Evolutionary conservation across 2,888 invertebrate genomes (phyloP), one percentile per base, ranked within the genome.

Genomic region (Sympetrum striolatum): DNA sequence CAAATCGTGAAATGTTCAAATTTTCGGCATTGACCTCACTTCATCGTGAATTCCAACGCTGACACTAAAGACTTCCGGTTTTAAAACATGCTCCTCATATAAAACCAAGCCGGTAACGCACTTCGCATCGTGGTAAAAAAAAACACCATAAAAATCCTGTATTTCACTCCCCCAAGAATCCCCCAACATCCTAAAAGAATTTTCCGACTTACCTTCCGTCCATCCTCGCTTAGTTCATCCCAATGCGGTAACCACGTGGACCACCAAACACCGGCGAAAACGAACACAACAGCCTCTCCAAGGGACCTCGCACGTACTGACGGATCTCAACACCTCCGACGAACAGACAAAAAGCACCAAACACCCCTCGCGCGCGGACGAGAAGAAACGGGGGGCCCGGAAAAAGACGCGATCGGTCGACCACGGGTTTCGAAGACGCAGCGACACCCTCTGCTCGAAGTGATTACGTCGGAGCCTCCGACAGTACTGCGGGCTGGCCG

Each of bases 191-290:
- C 0, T 25, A 58, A 58, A 31, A 35, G 39, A 0, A 82, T 15
- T n/a, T 25, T 15, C 31, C 53, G 15, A 31, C 58, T 58, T 82
- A 82, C 82, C 82, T 82, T 31, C 31, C 31, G 35, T 48, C 58
- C 82, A 82, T 82, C 31, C 58, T 58, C 53, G 10, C 44, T 82
- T 53, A 82, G 58, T 31, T 82, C 82, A 82, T 82, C 31, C 82
- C 82, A 82, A 82, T 18, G 35, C 82, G 31, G 82, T 35, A 44
- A 82, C 58, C 82, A 82, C 82, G 82, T 82, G 82, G 82, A 82
- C 35, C 14, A 60, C n/a, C 60, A 60, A 60, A 60, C 60, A 60
- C 58, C 5, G 22, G 58, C 58, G 58, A 60, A 22, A 60, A 60
- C 12, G 15, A 82, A 53, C 82, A 53, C 82, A 31, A 48, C 48